phyloP scores from a whole-genome alignment of 2,888 invertebrate genomes.

The Apamea epomidion region DNA sequence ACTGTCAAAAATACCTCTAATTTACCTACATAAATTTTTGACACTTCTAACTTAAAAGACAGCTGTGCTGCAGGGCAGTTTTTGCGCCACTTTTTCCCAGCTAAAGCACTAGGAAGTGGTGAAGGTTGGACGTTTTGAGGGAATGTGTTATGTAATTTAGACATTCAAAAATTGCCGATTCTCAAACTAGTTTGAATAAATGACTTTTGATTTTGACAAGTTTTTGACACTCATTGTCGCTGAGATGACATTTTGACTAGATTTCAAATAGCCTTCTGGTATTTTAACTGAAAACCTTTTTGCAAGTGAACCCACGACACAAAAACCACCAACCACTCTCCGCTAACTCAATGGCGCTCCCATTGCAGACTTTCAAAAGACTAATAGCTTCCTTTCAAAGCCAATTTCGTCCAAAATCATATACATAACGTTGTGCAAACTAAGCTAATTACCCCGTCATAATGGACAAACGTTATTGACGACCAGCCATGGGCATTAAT shows the following conservation, averaged over 20 bases:
- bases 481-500: constrained; percentile 59
- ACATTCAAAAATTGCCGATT: too few relatives aligned
- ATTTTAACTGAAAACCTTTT: not conserved
- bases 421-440: constrained; percentile 9
- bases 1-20: too few relatives aligned
- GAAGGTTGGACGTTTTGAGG: too few relatives aligned
- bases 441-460: constrained; percentile 53
- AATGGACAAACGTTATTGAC: constrained; percentile 53
- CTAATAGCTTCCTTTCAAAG: constrained; percentile 31
- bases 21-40: too few relatives aligned
- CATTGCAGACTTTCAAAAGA: constrained; percentile 27
- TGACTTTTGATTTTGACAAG: not conserved
- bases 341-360: constrained; percentile 24
- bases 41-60: too few relatives aligned
- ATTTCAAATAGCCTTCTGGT: not conserved
- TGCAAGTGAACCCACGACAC: not conserved
- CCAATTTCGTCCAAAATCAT: constrained; percentile 47
- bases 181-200: too few relatives aligned
- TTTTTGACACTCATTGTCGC: not conserved
- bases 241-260: not conserved
- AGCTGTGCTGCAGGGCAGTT: too few relatives aligned
- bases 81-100: too few relatives aligned
- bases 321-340: constrained; percentile 6
- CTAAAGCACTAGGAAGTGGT: not conserved
- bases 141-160: too few relatives aligned